Evolutionary conservation across 1,140 invertebrate species (phyloP), one percentile per base, ranked within the genome.

Genomic region (Heliothis subflexa): DNA sequence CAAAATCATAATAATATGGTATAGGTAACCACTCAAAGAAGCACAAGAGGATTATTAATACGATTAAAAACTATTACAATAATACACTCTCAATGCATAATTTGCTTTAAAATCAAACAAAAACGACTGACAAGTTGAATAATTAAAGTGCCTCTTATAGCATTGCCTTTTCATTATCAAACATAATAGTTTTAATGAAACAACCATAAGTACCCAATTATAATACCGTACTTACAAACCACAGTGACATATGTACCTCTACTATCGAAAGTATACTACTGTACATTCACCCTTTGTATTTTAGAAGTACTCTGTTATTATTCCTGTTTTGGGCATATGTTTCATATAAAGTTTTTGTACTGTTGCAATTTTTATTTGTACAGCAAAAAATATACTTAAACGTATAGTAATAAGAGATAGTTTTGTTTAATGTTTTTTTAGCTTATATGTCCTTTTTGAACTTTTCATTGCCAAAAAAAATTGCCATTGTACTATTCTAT

Each of bases 201-300:
- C 72, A 74, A 59, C 66, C 68, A 61, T 62, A 61, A 72, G 72
- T 57, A 59, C 49, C 55, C 75, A 75, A 74, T 79, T 74, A 81
- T 52, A 52, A 55, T 47, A n/a, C 33, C 28, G 28, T 11, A 57
- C 74, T 77, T 54, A 25, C 16, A 5, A 50, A 81, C 81, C 82
- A 80, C 80, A 89, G 86, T 88, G 79, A 89, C 87, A 88, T 86
- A n/a, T n/a, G n/a, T n/a, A n/a, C n/a, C n/a, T n/a, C n/a, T n/a
- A 88, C 81, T 82, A 78, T 78, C 73, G 74, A 25, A 25, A 25
- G 21, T 25, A 25, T 25, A 25, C 21, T 86, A 7, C 86, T 87
- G 81, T 85, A 88, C 83, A 85, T 83, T 71, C 78, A 72, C 62
- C 83, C 72, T 76, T 78, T 81, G 64, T 80, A 80, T 80, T 81